phyloP scores from a whole-genome alignment of 2,113 vertebrate species.

The Rhadina sibilatrix region DNA sequence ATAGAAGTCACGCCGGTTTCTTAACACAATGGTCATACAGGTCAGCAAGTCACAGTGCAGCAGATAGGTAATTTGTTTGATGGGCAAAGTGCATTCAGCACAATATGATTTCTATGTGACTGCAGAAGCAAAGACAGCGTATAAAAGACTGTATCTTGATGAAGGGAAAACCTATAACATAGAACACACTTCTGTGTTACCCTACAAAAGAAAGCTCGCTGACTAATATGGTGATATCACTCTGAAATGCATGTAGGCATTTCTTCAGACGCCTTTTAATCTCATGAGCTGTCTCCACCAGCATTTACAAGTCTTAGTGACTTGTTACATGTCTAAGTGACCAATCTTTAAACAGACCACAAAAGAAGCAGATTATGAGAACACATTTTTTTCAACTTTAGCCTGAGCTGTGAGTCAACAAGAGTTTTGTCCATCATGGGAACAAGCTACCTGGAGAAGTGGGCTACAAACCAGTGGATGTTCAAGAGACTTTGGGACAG shows the following conservation, averaged over 20 bases:
- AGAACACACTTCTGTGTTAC: background rate
- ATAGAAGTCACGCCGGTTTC: background rate
- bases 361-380: background rate
- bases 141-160: background rate
- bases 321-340: background rate
- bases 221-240: background rate
- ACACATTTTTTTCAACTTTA: background rate
- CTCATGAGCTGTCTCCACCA: background rate
- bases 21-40: background rate
- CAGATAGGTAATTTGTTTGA: background rate
- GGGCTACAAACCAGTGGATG: background rate
- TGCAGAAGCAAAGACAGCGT: background rate
- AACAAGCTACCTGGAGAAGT: background rate
- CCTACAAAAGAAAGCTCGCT: background rate
- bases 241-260: background rate
- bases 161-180: background rate
- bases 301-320: background rate
- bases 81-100: background rate
- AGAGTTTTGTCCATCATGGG: background rate
- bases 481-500: background rate
- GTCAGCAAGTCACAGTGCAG: background rate
- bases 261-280: background rate
- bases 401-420: background rate
- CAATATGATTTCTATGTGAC: background rate
- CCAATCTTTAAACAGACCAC: background rate